These are phyloP conservation scores for Cyclura pinguis DNA, from an alignment of 2,797 vertebrate species.

Conservation along the genomic window DNA sequence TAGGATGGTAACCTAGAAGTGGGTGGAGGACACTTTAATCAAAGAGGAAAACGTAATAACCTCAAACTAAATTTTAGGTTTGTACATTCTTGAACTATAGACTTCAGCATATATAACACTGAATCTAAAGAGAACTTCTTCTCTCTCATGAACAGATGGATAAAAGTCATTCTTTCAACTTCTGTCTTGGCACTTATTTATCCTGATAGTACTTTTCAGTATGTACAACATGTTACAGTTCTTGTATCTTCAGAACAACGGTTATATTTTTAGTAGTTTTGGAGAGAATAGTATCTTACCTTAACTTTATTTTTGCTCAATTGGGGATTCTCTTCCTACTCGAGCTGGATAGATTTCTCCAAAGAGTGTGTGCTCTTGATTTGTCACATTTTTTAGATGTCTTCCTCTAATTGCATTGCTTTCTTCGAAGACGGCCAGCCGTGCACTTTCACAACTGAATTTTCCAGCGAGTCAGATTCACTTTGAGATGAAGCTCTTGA, in stretches of 20 bases:
- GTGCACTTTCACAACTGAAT: background rate
- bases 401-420: constrained; percentile 26
- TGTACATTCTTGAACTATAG: constrained; percentile 55
- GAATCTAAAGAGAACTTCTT: constrained; percentile 34
- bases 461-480: background rate
- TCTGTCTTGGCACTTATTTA: constrained; percentile 4
- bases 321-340: constrained; percentile 43
- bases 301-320: constrained; percentile 29
- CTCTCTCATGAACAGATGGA: constrained; percentile 32
- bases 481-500: background rate
- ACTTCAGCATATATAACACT: constrained; percentile 16
- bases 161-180: fast-evolving
- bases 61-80: constrained; percentile 18
- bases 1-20: background rate
- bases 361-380: constrained; percentile 34
- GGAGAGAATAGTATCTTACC: constrained; percentile 64
- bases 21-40: background rate
- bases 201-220: background rate
- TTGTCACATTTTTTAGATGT: constrained; percentile 21
- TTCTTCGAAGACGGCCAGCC: constrained; percentile 28
- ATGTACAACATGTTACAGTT: background rate
- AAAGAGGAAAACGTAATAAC: constrained; percentile 33
- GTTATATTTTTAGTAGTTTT: background rate
- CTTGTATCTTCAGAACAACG: background rate
- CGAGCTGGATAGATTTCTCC: constrained; percentile 45